These are phyloP conservation scores for Hippocampus kuda DNA, from an alignment of 2,797 vertebrate species.

Conservation along the genomic window DNA sequence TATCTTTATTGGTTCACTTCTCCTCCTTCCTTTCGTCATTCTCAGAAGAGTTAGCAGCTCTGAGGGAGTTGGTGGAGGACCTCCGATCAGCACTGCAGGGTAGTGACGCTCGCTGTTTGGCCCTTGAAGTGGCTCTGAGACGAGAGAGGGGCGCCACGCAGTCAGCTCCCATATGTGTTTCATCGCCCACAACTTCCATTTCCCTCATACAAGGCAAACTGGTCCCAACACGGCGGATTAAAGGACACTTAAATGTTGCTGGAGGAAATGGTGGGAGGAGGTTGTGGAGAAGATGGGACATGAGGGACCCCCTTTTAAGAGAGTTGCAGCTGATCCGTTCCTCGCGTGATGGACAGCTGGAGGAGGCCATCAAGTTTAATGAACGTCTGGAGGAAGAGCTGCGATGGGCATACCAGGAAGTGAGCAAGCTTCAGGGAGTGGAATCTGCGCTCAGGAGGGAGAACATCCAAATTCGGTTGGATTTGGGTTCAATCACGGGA, in stretches of 20 bases:
- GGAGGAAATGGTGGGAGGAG: conserved; percentile 15
- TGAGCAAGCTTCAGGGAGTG: conserved; percentile 45
- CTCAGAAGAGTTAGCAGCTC: conserved; percentile 55
- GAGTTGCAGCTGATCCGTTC: conserved; percentile 69
- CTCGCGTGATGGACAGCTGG: conserved; percentile 68
- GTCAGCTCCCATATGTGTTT: background rate
- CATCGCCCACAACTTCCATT: conserved; percentile 20
- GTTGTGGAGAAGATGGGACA: conserved; percentile 28
- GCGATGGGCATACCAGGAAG: conserved; percentile 52
- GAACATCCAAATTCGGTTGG: conserved; percentile 59
- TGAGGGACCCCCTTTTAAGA: conserved; percentile 55
- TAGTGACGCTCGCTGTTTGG: conserved; percentile 70
- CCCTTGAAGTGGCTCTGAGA: conserved; percentile 64
- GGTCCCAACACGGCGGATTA: conserved; percentile 35
- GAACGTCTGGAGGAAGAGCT: conserved; percentile 66
- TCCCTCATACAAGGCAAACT: conserved; percentile 30
- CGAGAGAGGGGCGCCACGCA: conserved; percentile 22
- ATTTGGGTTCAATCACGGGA: background rate
- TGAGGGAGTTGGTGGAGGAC: conserved; percentile 74
- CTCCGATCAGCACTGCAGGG: conserved; percentile 68
- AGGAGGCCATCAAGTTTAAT: conserved; percentile 69
- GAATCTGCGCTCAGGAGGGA: conserved; percentile 55
- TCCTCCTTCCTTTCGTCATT: background rate
- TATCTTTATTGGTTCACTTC: background rate
- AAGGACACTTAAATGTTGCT: conserved; percentile 14